These are phyloP conservation scores for Caranx melampygus DNA, from an alignment of 2,113 vertebrate species.

Conservation along the genomic window DNA sequence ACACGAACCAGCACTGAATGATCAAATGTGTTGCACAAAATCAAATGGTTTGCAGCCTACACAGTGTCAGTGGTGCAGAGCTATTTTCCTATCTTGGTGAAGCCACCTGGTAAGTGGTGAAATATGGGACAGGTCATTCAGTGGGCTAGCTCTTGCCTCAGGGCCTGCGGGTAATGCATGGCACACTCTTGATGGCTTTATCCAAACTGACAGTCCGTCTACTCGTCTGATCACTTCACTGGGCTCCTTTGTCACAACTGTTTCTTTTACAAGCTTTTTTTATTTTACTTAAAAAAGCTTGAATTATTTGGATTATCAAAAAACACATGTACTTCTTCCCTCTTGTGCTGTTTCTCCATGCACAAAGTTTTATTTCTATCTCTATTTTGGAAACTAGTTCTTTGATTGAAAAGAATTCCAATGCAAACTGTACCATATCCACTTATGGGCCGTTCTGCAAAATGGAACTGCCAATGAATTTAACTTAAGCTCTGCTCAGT, in stretches of 20 bases:
- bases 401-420: neutral
- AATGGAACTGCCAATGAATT: neutral
- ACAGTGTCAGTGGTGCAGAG: constrained; percentile 32
- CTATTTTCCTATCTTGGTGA: constrained; percentile 38
- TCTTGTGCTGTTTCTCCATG: neutral
- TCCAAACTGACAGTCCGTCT: constrained; percentile 36
- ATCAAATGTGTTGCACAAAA: constrained; percentile 41
- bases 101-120: constrained; percentile 48
- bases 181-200: constrained; percentile 32
- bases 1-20: constrained; percentile 14
- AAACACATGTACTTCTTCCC: neutral
- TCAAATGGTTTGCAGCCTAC: constrained; percentile 39
- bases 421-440: neutral
- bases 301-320: neutral
- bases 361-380: neutral
- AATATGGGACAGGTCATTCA: constrained; percentile 56
- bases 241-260: constrained; percentile 25
- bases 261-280: constrained; percentile 32
- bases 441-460: neutral
- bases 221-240: constrained; percentile 8
- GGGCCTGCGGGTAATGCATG: constrained; percentile 32
- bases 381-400: neutral
- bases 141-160: constrained; percentile 27
- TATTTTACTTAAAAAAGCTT: neutral
- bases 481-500: too few species aligned